These are phyloP conservation scores for Corythaeola cristata DNA, from an alignment of 2,113 vertebrate species.

Conservation along the genomic window DNA sequence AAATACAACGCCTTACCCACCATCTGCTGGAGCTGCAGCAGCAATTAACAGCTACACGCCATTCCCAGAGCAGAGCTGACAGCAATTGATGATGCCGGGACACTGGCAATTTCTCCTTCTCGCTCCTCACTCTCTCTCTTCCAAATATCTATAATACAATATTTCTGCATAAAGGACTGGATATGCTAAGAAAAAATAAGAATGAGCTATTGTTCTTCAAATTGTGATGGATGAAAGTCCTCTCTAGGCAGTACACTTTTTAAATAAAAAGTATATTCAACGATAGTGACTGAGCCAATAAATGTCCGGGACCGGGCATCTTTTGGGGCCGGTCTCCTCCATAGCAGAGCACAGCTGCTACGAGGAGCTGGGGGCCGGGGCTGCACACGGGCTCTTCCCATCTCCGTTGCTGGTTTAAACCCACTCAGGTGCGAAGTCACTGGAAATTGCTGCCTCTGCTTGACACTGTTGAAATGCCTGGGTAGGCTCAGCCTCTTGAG, in stretches of 20 bases:
- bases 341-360: background rate
- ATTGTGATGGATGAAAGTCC: background rate
- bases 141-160: background rate
- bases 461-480: background rate
- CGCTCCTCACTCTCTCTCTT: background rate
- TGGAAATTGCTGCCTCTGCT: background rate
- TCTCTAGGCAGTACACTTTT: background rate
- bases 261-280: background rate
- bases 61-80: conserved; percentile 68
- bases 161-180: background rate
- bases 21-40: conserved; percentile 76
- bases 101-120: background rate
- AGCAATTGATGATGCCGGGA: background rate
- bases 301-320: background rate
- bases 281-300: background rate
- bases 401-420: background rate
- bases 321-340: background rate
- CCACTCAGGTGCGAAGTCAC: background rate
- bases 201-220: background rate
- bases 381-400: background rate
- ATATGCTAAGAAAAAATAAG: background rate
- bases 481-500: background rate
- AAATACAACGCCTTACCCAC: conserved; percentile 65
- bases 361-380: background rate
- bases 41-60: conserved; percentile 74